Evolutionary conservation across 2,113 vertebrate genomes (phyloP).

Genomic region (Paramormyrops kingsleyae): DNA sequence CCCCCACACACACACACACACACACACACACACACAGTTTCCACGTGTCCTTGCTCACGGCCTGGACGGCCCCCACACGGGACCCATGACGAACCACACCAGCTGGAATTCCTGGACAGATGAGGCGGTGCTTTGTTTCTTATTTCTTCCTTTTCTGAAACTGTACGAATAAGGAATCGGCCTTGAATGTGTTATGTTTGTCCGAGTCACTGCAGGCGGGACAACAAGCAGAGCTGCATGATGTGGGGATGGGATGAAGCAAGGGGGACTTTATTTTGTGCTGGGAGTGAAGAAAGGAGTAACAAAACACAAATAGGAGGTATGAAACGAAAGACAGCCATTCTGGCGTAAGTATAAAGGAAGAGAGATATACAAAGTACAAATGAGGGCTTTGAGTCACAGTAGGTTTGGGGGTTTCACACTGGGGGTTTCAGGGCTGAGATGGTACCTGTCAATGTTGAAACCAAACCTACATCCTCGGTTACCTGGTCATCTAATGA

Average conservation of each 20-base stretch:
- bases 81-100: conserved; percentile 3
- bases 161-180: background rate
- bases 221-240: too few relatives aligned
- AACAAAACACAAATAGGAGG: background rate
- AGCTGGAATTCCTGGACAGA: background rate
- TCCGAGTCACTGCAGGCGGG: background rate
- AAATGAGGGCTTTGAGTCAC: background rate
- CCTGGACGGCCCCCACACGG: background rate
- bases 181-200: background rate
- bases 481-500: background rate
- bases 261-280: background rate
- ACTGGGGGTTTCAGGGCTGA: background rate
- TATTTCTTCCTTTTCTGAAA: background rate
- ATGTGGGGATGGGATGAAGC: background rate
- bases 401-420: too few relatives aligned
- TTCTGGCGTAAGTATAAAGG: background rate
- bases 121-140: background rate
- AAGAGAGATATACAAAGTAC: background rate
- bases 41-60: background rate
- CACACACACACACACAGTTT: background rate
- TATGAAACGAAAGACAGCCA: background rate
- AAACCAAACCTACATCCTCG: background rate
- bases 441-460: background rate
- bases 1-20: too few relatives aligned
- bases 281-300: background rate